phyloP scores from a whole-genome alignment of 2,797 vertebrate genomes.

The Amniataba percoides region DNA sequence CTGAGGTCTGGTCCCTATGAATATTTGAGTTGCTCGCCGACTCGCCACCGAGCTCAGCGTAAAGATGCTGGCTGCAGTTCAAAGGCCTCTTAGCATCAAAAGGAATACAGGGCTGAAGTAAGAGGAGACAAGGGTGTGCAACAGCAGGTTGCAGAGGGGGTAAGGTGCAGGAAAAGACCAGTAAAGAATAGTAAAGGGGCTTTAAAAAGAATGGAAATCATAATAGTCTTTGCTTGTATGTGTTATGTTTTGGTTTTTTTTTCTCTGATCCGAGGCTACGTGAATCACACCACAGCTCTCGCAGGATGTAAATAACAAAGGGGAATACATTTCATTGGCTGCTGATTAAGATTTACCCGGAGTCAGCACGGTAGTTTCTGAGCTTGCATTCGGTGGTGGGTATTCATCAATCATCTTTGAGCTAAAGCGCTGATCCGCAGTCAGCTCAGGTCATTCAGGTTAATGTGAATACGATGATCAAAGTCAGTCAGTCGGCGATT shows the following conservation, averaged over 20 bases:
- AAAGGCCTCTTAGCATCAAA: conserved; percentile 82
- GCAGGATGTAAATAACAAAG: conserved; percentile 29
- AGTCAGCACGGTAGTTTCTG: conserved; percentile 44
- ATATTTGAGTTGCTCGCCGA: conserved; percentile 75
- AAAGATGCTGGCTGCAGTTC: conserved; percentile 76
- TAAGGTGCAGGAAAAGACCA: conserved; percentile 11
- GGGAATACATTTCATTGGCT: conserved; percentile 18
- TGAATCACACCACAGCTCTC: conserved; percentile 4
- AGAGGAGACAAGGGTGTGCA: conserved; percentile 28
- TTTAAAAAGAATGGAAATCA: conserved; percentile 30
- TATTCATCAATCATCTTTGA: conserved; percentile 65
- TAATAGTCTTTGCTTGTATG: background rate
- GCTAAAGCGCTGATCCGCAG: conserved; percentile 39
- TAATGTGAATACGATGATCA: conserved; percentile 74
- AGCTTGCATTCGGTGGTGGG: conserved; percentile 26
- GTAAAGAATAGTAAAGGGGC: conserved; percentile 27
- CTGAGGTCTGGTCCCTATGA: conserved; percentile 69
- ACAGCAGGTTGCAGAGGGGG: conserved; percentile 15
- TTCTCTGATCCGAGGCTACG: conserved; percentile 1
- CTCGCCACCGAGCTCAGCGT: conserved; percentile 51
- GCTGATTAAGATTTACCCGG: conserved; percentile 44
- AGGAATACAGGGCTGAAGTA: conserved; percentile 56
- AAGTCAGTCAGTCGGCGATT: conserved; percentile 50
- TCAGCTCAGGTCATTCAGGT: conserved; percentile 67
- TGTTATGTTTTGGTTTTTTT: conserved; percentile 1